These are phyloP conservation scores for Helostoma temminkii DNA, from an alignment of 2,797 vertebrate genomes.

Conservation along the genomic window DNA sequence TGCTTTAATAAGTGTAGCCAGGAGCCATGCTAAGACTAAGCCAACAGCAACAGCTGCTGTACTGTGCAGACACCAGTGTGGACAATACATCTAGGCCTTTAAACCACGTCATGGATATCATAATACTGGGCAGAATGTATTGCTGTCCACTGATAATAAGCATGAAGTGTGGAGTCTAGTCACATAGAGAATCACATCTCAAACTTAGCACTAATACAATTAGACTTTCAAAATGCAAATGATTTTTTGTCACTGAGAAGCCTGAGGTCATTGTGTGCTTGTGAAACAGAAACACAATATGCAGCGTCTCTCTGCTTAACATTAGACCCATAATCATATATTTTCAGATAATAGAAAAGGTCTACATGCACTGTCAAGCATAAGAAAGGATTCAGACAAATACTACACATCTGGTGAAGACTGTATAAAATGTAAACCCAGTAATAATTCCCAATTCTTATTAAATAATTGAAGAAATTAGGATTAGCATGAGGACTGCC, in stretches of 20 bases:
- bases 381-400: slow-evolving; percentile 13
- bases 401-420: not conserved
- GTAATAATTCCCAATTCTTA: not conserved
- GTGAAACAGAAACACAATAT: slow-evolving; percentile 21
- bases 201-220: slow-evolving; percentile 52
- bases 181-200: slow-evolving; percentile 42
- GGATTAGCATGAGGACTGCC: too few species aligned
- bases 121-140: slow-evolving; percentile 56
- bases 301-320: slow-evolving; percentile 29
- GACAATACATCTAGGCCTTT: slow-evolving; percentile 68
- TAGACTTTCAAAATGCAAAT: slow-evolving; percentile 37
- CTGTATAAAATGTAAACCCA: not conserved
- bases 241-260: slow-evolving; percentile 45
- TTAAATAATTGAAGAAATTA: not conserved
- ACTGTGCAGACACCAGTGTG: slow-evolving; percentile 40
- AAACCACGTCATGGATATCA: slow-evolving; percentile 55
- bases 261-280: slow-evolving; percentile 39
- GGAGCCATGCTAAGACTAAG: slow-evolving; percentile 68
- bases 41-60: slow-evolving; percentile 73
- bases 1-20: slow-evolving; percentile 76
- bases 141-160: slow-evolving; percentile 55
- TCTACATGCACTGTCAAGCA: slow-evolving; percentile 2
- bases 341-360: slow-evolving; percentile 11
- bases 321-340: slow-evolving; percentile 20
- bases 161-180: slow-evolving; percentile 46